Evolutionary conservation across 1,140 invertebrate species (phyloP).

Genomic region (Drosophila rufa): DNA sequence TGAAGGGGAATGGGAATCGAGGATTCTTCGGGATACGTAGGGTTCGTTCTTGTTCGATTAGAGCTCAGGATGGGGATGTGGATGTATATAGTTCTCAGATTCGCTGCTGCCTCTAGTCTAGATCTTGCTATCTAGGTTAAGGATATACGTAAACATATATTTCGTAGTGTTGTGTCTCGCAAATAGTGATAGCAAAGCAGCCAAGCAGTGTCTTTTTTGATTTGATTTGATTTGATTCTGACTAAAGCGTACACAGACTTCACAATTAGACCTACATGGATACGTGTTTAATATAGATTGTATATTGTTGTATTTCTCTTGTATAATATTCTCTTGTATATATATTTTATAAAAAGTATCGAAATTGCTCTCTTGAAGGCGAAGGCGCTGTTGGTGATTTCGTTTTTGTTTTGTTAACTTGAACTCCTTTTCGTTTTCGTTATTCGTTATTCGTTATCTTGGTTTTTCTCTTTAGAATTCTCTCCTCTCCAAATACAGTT

Average conservation of each 20-base stretch:
- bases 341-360: slow-evolving; percentile 57
- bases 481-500: slow-evolving; percentile 7
- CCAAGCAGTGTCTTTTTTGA: slow-evolving; percentile 32
- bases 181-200: slow-evolving; percentile 32
- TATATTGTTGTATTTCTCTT: slow-evolving; percentile 26
- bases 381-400: slow-evolving; percentile 79
- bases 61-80: neutral
- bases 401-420: slow-evolving; percentile 37
- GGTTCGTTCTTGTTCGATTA: slow-evolving; percentile 21
- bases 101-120: slow-evolving; percentile 33
- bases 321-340: slow-evolving; percentile 45
- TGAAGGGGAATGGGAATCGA: neutral
- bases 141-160: slow-evolving; percentile 4
- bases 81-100: slow-evolving; percentile 22
- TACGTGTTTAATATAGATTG: slow-evolving; percentile 34
- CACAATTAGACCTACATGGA: slow-evolving; percentile 23
- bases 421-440: slow-evolving; percentile 5
- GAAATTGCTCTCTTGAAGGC: slow-evolving; percentile 57
- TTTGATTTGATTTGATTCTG: slow-evolving; percentile 29
- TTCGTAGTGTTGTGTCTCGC: slow-evolving; percentile 6
- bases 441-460: neutral
- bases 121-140: slow-evolving; percentile 38
- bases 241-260: slow-evolving; percentile 49
- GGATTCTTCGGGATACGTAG: neutral
- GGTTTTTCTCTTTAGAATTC: neutral